Evolutionary conservation across 2,888 invertebrate genomes (phyloP).

Genomic region (Ormyrus pomaceus): DNA sequence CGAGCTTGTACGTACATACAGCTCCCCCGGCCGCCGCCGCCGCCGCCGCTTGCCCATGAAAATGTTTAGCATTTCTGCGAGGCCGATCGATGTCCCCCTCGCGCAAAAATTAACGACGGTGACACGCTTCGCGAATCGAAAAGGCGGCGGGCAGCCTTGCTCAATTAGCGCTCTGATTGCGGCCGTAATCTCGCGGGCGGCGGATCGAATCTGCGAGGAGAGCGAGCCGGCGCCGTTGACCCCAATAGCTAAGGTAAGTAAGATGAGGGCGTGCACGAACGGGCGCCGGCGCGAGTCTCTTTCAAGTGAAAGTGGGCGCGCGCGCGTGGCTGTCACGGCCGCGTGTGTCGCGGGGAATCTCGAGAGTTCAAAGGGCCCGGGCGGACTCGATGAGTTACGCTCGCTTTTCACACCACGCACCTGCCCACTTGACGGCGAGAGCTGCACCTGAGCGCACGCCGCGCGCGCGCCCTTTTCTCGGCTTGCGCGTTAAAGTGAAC

Average conservation of each 20-base stretch:
- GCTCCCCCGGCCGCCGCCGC: too few species aligned
- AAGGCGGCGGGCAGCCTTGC: background rate
- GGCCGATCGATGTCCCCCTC: slow-evolving; percentile 31
- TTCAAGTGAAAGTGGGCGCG: slow-evolving; percentile 39
- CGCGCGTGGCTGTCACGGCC: slow-evolving; percentile 19
- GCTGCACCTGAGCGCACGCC: background rate
- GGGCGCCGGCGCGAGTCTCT: slow-evolving; percentile 7
- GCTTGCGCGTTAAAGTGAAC: too few species aligned
- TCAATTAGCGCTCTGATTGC: slow-evolving; percentile 33
- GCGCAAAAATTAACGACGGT: slow-evolving; percentile 28
- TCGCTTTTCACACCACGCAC: slow-evolving; percentile 34
- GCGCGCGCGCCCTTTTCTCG: background rate
- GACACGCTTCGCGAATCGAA: slow-evolving; percentile 36
- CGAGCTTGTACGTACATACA: background rate
- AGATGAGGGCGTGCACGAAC: background rate
- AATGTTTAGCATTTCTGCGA: slow-evolving; percentile 55
- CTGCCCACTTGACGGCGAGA: background rate
- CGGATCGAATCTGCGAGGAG: slow-evolving; percentile 32
- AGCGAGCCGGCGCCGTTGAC: slow-evolving; percentile 5
- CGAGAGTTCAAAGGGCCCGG: slow-evolving; percentile 34
- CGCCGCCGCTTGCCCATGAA: slow-evolving; percentile 39
- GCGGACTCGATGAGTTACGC: slow-evolving; percentile 47
- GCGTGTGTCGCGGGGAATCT: slow-evolving; percentile 31
- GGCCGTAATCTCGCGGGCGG: background rate
- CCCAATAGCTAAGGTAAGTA: slow-evolving; percentile 16